Percentiles rank a stretch among this genome's conserved stretches.
Conservation (phyloP, 92 coral and sea anemone genomes). For the Paragorgia papillata region DNA sequence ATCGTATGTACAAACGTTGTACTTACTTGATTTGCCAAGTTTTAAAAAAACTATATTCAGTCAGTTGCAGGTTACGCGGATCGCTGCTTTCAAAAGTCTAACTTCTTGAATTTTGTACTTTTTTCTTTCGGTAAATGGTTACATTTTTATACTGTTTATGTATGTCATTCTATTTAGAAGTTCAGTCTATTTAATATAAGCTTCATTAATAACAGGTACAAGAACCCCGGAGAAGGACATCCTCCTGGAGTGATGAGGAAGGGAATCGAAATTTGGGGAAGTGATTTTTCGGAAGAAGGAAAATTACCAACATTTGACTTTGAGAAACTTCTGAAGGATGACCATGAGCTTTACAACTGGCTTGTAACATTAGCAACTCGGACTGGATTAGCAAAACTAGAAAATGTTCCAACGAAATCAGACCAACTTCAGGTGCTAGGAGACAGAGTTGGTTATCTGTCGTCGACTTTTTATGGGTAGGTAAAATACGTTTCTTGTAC, state of each 20-base stretch:
- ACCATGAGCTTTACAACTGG: constrained; percentile 22
- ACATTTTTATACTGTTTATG: no score
- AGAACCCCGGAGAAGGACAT: constrained; percentile 9
- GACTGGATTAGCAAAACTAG: constrained; percentile 16
- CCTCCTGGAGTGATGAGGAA: constrained; percentile 19
- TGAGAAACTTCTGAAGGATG: constrained; percentile 13
- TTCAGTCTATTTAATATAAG: no score
- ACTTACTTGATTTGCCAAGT: no score
- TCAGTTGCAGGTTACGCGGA: no score
- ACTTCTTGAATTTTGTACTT: no score
- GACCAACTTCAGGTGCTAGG: constrained; percentile 4
- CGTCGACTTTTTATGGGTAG: constrained; percentile 29
- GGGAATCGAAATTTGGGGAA: constrained; percentile 21
- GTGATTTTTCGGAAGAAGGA: constrained; percentile 12
- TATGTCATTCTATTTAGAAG: no score
- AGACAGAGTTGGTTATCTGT: constrained; percentile 19
- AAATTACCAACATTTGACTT: constrained; percentile 30
- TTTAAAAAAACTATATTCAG: no score
- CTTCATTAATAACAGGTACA: no score
- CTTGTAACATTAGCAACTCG: constrained; percentile 5
- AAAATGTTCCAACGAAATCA: constrained; percentile 1
- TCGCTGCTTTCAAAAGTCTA: no score
- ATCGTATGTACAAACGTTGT: no score
- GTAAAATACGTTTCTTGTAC: neutral
- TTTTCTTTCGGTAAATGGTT: no score